phyloP scores from a whole-genome alignment of 2,113 vertebrate species.

The Sciurus niger region DNA sequence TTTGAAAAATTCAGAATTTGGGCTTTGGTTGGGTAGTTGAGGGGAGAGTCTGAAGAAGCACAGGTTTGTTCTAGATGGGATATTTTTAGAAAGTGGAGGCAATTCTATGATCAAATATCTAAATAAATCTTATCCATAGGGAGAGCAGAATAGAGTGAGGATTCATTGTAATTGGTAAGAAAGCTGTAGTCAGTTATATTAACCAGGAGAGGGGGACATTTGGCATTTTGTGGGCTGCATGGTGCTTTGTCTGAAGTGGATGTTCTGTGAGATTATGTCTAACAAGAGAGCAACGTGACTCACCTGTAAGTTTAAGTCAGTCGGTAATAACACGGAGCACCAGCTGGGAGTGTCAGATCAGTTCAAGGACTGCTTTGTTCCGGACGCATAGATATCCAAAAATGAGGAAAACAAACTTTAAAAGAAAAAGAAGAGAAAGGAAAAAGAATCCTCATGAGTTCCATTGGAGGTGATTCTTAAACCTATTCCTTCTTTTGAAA shows the following conservation, averaged over 20 bases:
- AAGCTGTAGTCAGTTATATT: background rate
- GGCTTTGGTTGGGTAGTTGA: background rate
- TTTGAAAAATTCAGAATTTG: background rate
- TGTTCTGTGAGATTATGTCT: background rate
- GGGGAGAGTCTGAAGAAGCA: background rate
- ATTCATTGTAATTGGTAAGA: background rate
- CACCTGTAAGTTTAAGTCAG: background rate
- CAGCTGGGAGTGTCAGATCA: background rate
- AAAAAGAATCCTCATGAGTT: background rate
- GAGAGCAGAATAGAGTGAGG: background rate
- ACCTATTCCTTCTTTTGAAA: background rate
- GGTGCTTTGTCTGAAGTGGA: background rate
- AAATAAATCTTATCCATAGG: too few relatives aligned
- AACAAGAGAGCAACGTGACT: background rate
- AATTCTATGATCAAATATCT: background rate
- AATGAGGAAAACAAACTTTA: background rate
- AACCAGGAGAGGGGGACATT: background rate
- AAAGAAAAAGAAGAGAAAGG: background rate
- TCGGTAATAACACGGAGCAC: background rate
- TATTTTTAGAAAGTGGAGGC: slow-evolving; percentile 1
- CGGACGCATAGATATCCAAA: background rate
- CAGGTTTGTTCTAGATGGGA: background rate
- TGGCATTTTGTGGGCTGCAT: background rate
- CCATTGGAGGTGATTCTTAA: background rate
- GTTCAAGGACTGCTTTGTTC: background rate